phyloP scores from a whole-genome alignment of 2,113 vertebrate species.

The Leptocoma aspasia region DNA sequence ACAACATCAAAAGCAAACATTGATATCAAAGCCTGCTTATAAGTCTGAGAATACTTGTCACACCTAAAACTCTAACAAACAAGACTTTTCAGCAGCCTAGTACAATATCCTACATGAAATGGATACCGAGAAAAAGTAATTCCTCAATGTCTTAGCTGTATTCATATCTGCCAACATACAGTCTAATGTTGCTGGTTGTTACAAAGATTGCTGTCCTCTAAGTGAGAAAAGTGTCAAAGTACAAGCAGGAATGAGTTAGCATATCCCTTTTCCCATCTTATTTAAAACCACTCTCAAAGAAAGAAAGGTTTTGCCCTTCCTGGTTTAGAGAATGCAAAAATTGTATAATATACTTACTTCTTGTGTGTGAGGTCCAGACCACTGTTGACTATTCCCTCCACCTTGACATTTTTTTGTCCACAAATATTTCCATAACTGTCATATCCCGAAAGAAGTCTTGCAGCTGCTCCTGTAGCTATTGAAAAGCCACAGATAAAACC shows the following conservation, averaged over 20 bases:
- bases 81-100: background rate
- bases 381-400: constrained; percentile 86
- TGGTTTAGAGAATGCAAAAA: background rate
- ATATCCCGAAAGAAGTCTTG: constrained; percentile 90
- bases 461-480: constrained; percentile 91
- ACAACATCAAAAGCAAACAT: background rate
- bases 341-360: constrained; percentile 81
- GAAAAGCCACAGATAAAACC: constrained; percentile 95
- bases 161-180: background rate
- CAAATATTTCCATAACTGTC: constrained; percentile 99
- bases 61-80: background rate
- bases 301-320: background rate
- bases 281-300: background rate
- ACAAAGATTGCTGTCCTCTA: background rate
- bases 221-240: background rate
- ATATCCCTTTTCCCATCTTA: background rate
- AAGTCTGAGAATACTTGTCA: background rate
- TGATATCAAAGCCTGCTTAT: background rate
- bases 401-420: constrained; percentile 87
- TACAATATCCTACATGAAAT: background rate
- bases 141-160: background rate
- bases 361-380: constrained; percentile 90
- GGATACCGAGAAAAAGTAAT: background rate
- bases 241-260: background rate
- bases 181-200: background rate